Percentiles rank a stretch among this genome's conserved stretches.
Evolutionary conservation across 2,888 invertebrate species (phyloP).

Genomic region (Neuroscelio doddi): DNA sequence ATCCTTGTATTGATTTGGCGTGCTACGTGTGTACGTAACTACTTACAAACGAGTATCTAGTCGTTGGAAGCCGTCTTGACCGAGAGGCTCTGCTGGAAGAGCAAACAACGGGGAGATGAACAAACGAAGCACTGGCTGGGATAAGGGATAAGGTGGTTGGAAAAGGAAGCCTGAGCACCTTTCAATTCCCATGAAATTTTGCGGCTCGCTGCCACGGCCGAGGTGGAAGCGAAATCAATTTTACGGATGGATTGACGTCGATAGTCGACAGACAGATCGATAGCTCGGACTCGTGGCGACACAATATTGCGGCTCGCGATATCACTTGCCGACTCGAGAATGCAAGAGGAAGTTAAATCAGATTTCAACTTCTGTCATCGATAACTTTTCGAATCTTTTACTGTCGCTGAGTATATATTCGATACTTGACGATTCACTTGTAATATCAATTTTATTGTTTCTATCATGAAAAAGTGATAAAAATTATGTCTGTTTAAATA

Average conservation of each 20-base stretch:
- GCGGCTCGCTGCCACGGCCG: conserved; percentile 55
- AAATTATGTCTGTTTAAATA: too few species aligned
- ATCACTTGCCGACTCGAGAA: conserved; percentile 33
- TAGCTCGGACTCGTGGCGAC: too few species aligned
- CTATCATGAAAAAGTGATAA: conserved; percentile 25
- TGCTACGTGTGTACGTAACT: conserved; percentile 37
- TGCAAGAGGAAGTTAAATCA: conserved; percentile 24
- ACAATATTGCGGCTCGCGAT: conserved; percentile 30
- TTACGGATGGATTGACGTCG: conserved; percentile 55
- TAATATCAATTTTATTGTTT: conserved; percentile 21
- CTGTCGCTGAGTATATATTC: conserved; percentile 14
- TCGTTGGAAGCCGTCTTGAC: conserved; percentile 25
- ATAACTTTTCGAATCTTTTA: conserved; percentile 35
- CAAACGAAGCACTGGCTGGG: conserved; percentile 37
- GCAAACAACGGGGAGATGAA: conserved; percentile 38
- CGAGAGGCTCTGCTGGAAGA: conserved; percentile 27
- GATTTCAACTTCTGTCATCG: conserved; percentile 39
- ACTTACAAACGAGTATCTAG: conserved; percentile 37
- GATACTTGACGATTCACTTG: conserved; percentile 31
- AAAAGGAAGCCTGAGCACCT: conserved; percentile 49
- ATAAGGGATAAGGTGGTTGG: conserved; percentile 19
- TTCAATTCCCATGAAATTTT: conserved; percentile 63
- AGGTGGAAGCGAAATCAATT: conserved; percentile 60
- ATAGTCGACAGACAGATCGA: too few species aligned
- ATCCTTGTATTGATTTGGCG: conserved; percentile 41